Percentiles rank a stretch among this genome's conserved stretches.
Conservation (phyloP, 2,888 invertebrate genomes). For the Phengaris arion region DNA sequence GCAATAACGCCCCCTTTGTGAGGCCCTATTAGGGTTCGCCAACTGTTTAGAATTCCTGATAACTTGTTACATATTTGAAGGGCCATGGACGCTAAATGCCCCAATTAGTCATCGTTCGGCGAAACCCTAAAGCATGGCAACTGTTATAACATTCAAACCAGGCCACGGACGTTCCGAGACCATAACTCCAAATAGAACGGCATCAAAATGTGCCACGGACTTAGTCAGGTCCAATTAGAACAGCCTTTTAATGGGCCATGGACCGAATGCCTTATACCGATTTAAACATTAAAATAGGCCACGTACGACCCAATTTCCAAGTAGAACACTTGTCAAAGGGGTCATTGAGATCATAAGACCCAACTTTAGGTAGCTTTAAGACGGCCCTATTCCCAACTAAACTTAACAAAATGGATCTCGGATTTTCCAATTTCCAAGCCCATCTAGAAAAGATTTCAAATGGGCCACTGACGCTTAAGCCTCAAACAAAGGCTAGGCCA, state of each 20-base stretch:
- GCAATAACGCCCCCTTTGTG: conserved; percentile 3
- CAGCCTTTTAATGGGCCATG: neutral
- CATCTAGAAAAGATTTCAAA: neutral
- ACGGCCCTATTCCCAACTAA: too few relatives aligned
- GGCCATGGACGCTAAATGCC: neutral
- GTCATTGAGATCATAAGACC: neutral
- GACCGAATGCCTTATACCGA: neutral
- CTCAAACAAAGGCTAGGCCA: neutral
- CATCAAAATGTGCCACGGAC: neutral
- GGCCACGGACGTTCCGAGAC: neutral
- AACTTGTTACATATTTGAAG: conserved; percentile 5
- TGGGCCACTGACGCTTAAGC: neutral
- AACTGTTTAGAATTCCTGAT: neutral
- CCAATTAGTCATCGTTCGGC: neutral
- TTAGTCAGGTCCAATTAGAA: neutral
- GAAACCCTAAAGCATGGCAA: neutral
- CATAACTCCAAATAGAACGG: too few relatives aligned
- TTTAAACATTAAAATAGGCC: neutral
- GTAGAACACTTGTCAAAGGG: neutral
- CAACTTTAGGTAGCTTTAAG: neutral
- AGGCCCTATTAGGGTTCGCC: neutral
- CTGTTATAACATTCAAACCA: neutral
- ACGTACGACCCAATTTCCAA: neutral
- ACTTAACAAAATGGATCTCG: too few relatives aligned
- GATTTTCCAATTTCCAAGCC: too few relatives aligned